Evolutionary conservation across 2,888 invertebrate genomes (phyloP), one percentile per base, ranked within the genome.

Genomic region (Sericinus montela): DNA sequence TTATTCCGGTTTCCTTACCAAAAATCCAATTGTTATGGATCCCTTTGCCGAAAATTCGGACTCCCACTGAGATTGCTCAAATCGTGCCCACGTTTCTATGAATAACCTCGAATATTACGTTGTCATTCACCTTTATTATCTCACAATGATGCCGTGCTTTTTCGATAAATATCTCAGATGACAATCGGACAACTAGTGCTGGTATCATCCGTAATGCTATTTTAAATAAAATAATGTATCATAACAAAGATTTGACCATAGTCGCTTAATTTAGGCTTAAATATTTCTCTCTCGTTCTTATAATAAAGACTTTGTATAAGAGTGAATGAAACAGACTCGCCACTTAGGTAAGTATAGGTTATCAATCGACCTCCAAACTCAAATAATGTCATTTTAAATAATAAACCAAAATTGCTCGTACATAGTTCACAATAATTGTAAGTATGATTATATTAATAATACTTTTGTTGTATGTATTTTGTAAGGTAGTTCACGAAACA

Each of bases 121-220:
- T 87, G 88, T 88, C 88, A 88, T 88, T 76, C 80, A 75, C 75
- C 80, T 82, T 86, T 88, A 88, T 88, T 85, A 88, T 85, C 83
- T 85, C 76, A 70, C 85, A 84, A 85, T 88, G 88, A 87, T 88
- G 85, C 80, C 76, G 81, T 83, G 75, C 64, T 88, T 88, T 86
- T 83, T 58, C 55, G 86, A 87, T 88, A 82, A 82, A 80, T 83
- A 86, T 86, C 83, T 80, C 74, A 67, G 69, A 80, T 81, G 79
- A 77, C 72, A 79, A 84, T 78, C 69, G 73, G 55, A 60, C 66
- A 72, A 74, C 75, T 73, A 72, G 68, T 68, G 59, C 60, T 66
- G 60, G 55, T 45, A 42, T 23, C 45, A 39, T 45, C 49, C 59
- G 61, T 75, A 73, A 76, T 76, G 73, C 58, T 73, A 65, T 79